phyloP scores from a whole-genome alignment of 2,888 invertebrate species.

The Acanthoscelides obtectus region DNA sequence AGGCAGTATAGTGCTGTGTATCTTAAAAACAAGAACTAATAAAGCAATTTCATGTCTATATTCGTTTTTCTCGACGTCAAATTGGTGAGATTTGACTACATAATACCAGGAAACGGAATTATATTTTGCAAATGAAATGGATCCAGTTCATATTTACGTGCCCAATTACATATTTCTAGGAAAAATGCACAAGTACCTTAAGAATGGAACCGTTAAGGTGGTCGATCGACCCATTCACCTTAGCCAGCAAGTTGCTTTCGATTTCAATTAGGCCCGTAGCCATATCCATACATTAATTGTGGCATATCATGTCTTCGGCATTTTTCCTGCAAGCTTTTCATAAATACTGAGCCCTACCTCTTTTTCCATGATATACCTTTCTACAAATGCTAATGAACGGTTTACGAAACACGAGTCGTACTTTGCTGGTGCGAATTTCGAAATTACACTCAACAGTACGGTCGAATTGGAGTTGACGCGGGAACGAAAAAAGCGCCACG shows the following conservation, averaged over 20 bases:
- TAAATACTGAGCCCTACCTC: background rate
- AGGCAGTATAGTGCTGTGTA: too few species aligned
- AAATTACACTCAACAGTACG: background rate
- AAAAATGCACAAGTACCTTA: too few species aligned
- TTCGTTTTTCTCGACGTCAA: too few species aligned
- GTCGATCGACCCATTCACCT: background rate
- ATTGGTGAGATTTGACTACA: too few species aligned
- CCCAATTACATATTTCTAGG: too few species aligned
- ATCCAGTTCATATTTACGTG: too few species aligned
- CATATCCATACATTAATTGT: background rate
- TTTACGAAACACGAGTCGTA: background rate
- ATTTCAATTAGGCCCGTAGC: background rate
- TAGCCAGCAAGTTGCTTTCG: background rate
- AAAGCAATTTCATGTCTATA: too few species aligned
- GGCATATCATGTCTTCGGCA: background rate
- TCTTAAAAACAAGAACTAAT: too few species aligned
- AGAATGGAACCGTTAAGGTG: too few species aligned
- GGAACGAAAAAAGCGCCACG: too few species aligned
- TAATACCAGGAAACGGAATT: too few species aligned
- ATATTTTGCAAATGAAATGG: too few species aligned
- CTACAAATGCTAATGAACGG: background rate
- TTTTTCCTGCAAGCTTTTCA: background rate
- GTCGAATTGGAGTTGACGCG: background rate
- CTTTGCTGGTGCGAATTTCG: background rate
- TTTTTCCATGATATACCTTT: background rate